Conservation (phyloP, 2,888 invertebrate species). For the Bugula neritina region DNA sequence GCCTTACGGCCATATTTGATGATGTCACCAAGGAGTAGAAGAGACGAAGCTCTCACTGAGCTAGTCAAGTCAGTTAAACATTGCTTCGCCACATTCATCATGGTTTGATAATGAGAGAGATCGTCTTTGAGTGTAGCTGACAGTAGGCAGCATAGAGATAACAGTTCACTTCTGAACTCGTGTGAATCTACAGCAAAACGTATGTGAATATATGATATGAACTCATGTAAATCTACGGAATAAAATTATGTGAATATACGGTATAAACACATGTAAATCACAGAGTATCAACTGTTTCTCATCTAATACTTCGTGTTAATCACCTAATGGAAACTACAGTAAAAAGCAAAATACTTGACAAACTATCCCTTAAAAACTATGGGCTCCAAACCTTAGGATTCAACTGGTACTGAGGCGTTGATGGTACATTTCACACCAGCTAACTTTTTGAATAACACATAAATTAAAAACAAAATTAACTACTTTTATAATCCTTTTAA, state of each 20-base stretch:
- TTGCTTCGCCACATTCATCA: slow-evolving; percentile 14
- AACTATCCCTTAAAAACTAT: too few relatives aligned
- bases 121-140: background rate
- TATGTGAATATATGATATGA: too few relatives aligned
- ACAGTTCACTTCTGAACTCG: slow-evolving; percentile 6
- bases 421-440: too few relatives aligned
- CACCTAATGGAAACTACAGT: too few relatives aligned
- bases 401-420: too few relatives aligned
- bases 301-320: too few relatives aligned
- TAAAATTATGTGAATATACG: too few relatives aligned
- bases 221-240: background rate
- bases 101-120: background rate
- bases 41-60: background rate
- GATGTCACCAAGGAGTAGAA: background rate
- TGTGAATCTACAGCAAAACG: background rate
- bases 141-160: background rate
- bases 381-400: too few relatives aligned
- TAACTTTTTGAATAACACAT: too few relatives aligned
- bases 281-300: background rate
- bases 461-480: too few relatives aligned
- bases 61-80: background rate
- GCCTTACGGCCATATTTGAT: slow-evolving; percentile 10
- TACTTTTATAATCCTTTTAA: too few relatives aligned
- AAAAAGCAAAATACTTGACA: too few relatives aligned
- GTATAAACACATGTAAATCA: background rate